Base-by-base conservation (phyloP, 2,797 vertebrate species). In the Sebastes paucispinis region DNA sequence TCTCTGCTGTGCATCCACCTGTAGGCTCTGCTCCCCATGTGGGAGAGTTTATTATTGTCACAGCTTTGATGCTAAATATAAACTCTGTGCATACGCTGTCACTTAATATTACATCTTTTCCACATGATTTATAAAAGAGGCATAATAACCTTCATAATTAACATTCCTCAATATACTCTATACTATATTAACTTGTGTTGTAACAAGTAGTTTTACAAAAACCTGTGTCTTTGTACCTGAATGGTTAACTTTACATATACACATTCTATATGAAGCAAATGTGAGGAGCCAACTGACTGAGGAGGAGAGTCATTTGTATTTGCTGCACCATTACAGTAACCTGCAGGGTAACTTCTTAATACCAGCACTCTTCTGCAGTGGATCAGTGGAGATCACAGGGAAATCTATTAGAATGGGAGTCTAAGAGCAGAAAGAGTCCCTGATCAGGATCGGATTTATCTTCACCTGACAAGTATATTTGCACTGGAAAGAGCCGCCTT, bases 371-470 rank as follows among this genome's bases (percentile, higher is more conserved):
- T 31, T 80, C 81, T 76, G 87, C 82, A 87, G 87, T 77, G 76
- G 88, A 92, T 94, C 91, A 92, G 82, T 70, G 70, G 58, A 90
- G 90, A 91, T 87, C 92, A 93, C 93, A 92, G 83, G 71, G 34
- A 84, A 89, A 86, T 77, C 81, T 80, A 80, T 86, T 73, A 65
- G 52, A 85, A 82, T 75, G 60, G 67, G 73, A 75, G 83, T 67
- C 55, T 76, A 69, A 86, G 60, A 76, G 29, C 69, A 76, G 73
- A 82, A 80, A 62, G 25, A 67, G 79, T 77, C 70, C 64, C 64
- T 54, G 73, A 87, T 90, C 80, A 80, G 75, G 74, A 82, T 70
- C 59, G 13, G 79, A 86, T 68, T 88, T 58, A 86, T 75, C 82
- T 83, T 85, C 54, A 57, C 65, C 63, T 84, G 62, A 85, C 54